Percentiles rank a stretch among this genome's conserved stretches.
These are phyloP conservation scores for Philaethria dido DNA, from an alignment of 2,888 invertebrate species.

Conservation along the genomic window DNA sequence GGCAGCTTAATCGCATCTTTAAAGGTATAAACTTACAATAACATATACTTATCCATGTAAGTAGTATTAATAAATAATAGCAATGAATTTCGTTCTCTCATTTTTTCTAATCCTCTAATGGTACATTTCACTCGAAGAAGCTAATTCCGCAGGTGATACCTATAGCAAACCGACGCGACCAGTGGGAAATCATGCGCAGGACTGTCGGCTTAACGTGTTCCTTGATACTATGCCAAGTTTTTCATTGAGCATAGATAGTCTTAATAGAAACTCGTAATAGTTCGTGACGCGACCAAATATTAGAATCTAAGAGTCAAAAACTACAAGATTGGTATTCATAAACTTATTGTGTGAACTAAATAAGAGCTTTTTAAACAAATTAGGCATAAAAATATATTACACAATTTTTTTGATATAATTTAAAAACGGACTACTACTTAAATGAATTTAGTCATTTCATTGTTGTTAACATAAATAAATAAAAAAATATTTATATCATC, in stretches of 20 bases:
- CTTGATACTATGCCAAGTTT: conserved; percentile 20
- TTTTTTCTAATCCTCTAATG: conserved; percentile 7
- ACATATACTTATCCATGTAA: background rate
- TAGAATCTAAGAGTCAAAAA: background rate
- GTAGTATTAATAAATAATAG: background rate
- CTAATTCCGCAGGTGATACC: conserved; percentile 13
- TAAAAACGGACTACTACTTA: too few species aligned
- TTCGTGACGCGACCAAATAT: background rate
- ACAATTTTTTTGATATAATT: too few species aligned
- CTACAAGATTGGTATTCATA: background rate
- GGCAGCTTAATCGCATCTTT: background rate
- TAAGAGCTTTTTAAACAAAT: background rate
- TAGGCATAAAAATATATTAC: background rate
- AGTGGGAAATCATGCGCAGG: conserved; percentile 21
- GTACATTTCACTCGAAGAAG: conserved; percentile 2
- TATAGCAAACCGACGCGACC: conserved; percentile 19
- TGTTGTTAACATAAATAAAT: too few species aligned
- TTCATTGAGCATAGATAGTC: conserved; percentile 16
- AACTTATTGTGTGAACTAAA: too few species aligned
- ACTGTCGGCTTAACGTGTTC: conserved; percentile 19
- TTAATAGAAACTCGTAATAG: conserved; percentile 13
- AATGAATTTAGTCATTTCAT: too few species aligned
- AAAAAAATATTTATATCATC: too few species aligned
- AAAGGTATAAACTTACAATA: background rate
- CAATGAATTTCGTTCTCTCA: background rate